Evolutionary conservation across 2,113 vertebrate species (phyloP).

Genomic region (Prinia subflava): DNA sequence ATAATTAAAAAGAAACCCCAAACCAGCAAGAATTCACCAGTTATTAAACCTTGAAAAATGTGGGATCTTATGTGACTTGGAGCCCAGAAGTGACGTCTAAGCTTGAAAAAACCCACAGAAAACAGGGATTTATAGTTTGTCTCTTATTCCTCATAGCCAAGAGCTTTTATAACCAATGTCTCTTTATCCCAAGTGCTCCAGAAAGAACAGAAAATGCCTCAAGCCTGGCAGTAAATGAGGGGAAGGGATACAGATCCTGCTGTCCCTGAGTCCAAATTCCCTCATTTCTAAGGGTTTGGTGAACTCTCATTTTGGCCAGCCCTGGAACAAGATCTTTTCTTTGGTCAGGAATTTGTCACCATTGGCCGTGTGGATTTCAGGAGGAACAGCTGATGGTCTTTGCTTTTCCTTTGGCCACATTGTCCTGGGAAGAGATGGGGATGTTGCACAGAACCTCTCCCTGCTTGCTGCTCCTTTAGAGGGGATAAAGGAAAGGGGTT

Average conservation of each 20-base stretch:
- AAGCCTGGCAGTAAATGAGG: neutral
- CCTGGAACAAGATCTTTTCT: neutral
- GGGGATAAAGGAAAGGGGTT: neutral
- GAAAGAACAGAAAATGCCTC: constrained; percentile 5
- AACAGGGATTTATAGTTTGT: neutral
- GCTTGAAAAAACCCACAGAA: neutral
- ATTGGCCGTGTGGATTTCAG: neutral
- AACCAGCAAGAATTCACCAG: neutral
- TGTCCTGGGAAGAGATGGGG: neutral
- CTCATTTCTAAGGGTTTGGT: neutral
- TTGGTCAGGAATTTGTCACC: neutral
- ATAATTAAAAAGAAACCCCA: neutral
- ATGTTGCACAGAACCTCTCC: neutral
- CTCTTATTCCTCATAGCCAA: neutral
- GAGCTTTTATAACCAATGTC: neutral
- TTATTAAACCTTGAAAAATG: neutral
- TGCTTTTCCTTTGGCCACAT: neutral
- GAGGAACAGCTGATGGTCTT: neutral
- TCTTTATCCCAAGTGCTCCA: neutral
- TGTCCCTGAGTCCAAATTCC: neutral
- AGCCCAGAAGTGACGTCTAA: neutral
- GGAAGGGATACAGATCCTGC: neutral
- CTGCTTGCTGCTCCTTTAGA: neutral
- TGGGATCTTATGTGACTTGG: neutral
- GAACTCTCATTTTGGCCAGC: neutral